phyloP scores from a whole-genome alignment of 2,888 invertebrate species.

The Drosophila mettleri region DNA sequence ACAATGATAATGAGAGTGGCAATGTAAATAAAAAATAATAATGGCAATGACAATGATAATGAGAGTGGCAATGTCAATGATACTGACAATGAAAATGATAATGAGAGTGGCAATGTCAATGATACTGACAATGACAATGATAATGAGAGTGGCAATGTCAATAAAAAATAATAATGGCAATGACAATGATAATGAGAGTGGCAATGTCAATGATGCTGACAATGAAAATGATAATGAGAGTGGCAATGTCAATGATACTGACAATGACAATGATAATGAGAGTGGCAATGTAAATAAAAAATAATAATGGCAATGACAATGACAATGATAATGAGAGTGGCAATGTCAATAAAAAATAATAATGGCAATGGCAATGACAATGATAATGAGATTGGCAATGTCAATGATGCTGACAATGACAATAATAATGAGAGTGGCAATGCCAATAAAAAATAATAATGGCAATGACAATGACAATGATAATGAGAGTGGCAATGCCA shows the following conservation, averaged over 20 bases:
- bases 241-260: background rate
- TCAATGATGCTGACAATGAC: background rate
- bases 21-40: background rate
- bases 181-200: background rate
- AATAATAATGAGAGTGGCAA: background rate
- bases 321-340: background rate
- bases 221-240: background rate
- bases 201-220: background rate
- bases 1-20: background rate
- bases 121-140: background rate
- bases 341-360: background rate
- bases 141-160: background rate
- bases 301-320: background rate
- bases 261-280: background rate
- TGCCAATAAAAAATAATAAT: too few species aligned
- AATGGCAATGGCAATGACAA: background rate
- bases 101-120: background rate
- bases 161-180: background rate
- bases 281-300: too few species aligned
- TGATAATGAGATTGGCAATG: background rate
- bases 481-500: background rate
- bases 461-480: background rate
- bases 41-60: background rate
- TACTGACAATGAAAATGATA: background rate
- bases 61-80: background rate